A percentile compares a stretch with the other conserved stretches of the same genome.
Evolutionary conservation across 2,888 invertebrate genomes (phyloP).

Genomic region (Eupeodes latifasciatus): DNA sequence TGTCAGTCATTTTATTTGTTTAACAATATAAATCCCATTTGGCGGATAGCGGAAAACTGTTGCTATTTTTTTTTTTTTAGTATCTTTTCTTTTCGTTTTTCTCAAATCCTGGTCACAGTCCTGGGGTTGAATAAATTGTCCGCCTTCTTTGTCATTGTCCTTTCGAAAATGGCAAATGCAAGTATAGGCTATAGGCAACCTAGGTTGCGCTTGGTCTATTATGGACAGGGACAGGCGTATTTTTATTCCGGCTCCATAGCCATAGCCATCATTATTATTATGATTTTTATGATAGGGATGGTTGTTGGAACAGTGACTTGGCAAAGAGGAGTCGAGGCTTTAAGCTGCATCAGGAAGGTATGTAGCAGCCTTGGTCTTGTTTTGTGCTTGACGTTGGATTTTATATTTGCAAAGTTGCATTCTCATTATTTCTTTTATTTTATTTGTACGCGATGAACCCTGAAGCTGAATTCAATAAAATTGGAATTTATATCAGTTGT

Average conservation of each 20-base stretch:
- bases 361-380: conserved; percentile 42
- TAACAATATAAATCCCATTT: conserved; percentile 45
- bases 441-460: background rate
- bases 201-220: conserved; percentile 43
- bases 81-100: background rate
- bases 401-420: conserved; percentile 35
- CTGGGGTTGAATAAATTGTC: conserved; percentile 65
- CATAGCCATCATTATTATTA: conserved; percentile 19
- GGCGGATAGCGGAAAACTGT: conserved; percentile 52
- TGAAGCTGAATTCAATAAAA: conserved; percentile 39
- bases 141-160: conserved; percentile 64
- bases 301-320: background rate
- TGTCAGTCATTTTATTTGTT: conserved; percentile 61
- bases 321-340: conserved; percentile 25
- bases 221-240: conserved; percentile 37
- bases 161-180: conserved; percentile 35
- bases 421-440: conserved; percentile 5
- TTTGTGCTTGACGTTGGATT: conserved; percentile 32
- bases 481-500: conserved; percentile 27
- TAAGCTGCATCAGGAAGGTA: background rate
- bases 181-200: conserved; percentile 31
- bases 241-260: conserved; percentile 39
- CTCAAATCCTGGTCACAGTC: conserved; percentile 30
- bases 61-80: conserved; percentile 44
- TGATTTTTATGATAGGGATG: conserved; percentile 7